Conservation (phyloP, 2,888 invertebrate genomes). For the Eumacrocentrus americanus region DNA sequence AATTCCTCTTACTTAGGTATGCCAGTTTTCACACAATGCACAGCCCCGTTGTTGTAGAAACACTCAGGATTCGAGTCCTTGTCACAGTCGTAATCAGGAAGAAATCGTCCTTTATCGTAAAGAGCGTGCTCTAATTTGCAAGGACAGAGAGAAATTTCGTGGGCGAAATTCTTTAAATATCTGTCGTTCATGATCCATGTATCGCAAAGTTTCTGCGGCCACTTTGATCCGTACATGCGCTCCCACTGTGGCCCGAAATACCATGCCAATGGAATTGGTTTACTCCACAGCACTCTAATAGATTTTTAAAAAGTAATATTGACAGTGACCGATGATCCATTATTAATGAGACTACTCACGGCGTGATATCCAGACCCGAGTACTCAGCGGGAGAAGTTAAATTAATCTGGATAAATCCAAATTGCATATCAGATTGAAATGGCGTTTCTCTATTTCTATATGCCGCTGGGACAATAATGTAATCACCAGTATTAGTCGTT, state of each 20-base stretch:
- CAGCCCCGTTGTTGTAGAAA: constrained; percentile 84
- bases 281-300: constrained; percentile 77
- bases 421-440: constrained; percentile 76
- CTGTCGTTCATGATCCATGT: constrained; percentile 89
- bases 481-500: constrained; percentile 72
- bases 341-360: constrained; percentile 67
- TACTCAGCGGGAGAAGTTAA: constrained; percentile 77
- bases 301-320: neutral
- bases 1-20: constrained; percentile 77
- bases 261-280: constrained; percentile 91
- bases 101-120: constrained; percentile 88
- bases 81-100: constrained; percentile 90
- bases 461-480: constrained; percentile 75
- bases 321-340: neutral
- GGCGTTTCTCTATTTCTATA: constrained; percentile 75
- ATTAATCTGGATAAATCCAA: constrained; percentile 88
- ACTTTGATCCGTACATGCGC: constrained; percentile 75
- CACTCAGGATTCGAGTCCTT: constrained; percentile 89
- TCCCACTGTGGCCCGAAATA: constrained; percentile 93
- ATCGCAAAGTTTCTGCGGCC: constrained; percentile 86
- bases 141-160: constrained; percentile 85
- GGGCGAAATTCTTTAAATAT: constrained; percentile 82
- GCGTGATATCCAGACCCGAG: constrained; percentile 71
- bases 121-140: constrained; percentile 90
- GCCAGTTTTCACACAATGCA: constrained; percentile 92